Evolutionary conservation across 1,140 invertebrate genomes (phyloP), one percentile per base, ranked within the genome.

Genomic region (Heliconius himera): DNA sequence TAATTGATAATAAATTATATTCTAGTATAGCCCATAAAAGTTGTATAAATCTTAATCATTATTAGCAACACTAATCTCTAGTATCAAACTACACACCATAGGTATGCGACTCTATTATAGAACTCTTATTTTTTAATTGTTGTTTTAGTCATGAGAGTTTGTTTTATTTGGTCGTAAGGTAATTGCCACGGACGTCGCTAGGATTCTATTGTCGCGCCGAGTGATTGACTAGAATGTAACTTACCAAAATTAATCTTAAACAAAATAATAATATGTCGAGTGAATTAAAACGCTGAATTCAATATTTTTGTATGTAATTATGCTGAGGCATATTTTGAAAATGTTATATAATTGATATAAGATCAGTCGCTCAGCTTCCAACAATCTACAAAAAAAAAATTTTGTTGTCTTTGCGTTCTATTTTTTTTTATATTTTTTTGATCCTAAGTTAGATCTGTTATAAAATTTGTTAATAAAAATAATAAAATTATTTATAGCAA

Each of bases 121-220:
- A 56, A 20, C 51, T 18, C 70, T 36, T 36, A 36, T 36, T 36
- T 36, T 36, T 36, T 8, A 0, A 22, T 4, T 70, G 3, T 38
- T 41, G 36, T 26, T 75, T 22, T 66, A 75, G 74, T 41, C 20
- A 18, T 18, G 8, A 11, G 18, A 46, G 33, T 76, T 66, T 66
- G 54, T 70, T 66, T 76, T 76, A 18, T 76, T 70, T 66, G 56
- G 54, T 41, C 51, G 66, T 76, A 70, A 60, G 74, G n/a, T 76
- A 76, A 76, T 76, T 76, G 74, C n/a, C 36, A n/a, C n/a, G 20
- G 33, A 22, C 54, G 66, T 76, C 36, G 54, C 46, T 76, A 20
- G 36, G 13, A 60, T 76, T 76, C 51, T 60, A 76, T 76, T 70
- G 18, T 56, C 56, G n/a, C n/a, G 74, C n/a, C 36, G 74, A 76